Conservation (phyloP, 2,888 invertebrate species). For the Drosophila macrospina region DNA sequence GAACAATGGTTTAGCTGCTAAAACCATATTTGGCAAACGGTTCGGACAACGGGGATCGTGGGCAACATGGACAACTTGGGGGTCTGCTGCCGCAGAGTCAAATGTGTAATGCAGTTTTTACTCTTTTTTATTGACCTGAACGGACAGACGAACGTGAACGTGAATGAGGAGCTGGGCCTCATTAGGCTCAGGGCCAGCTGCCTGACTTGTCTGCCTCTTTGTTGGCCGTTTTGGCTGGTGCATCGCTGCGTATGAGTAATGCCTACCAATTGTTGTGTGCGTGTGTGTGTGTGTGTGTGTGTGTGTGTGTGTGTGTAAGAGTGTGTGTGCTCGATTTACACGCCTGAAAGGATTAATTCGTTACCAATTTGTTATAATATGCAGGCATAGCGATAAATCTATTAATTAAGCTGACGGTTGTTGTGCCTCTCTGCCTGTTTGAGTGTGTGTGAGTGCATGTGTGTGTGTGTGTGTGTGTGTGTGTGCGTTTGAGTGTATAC, state of each 20-base stretch:
- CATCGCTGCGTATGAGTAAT: slow-evolving; percentile 74
- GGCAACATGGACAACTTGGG: slow-evolving; percentile 29
- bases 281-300: slow-evolving; percentile 5
- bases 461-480: slow-evolving; percentile 4
- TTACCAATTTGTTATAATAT: slow-evolving; percentile 84
- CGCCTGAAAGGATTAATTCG: slow-evolving; percentile 84
- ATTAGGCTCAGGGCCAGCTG: slow-evolving; percentile 33
- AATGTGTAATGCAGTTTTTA: slow-evolving; percentile 74
- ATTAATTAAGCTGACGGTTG: slow-evolving; percentile 83
- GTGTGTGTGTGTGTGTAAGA: slow-evolving; percentile 7
- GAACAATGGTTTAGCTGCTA: slow-evolving; percentile 52
- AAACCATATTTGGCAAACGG: slow-evolving; percentile 64
- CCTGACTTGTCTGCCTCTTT: background rate
- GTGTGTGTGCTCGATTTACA: slow-evolving; percentile 67
- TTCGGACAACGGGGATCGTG: slow-evolving; percentile 23
- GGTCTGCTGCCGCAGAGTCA: slow-evolving; percentile 16
- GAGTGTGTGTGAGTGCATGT: slow-evolving; percentile 1
- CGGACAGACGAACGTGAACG: slow-evolving; percentile 19
- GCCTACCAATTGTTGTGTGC: slow-evolving; percentile 21
- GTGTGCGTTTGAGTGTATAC: slow-evolving; percentile 15
- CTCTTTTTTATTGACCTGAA: slow-evolving; percentile 79
- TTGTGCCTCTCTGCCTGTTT: slow-evolving; percentile 44
- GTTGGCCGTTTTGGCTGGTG: slow-evolving; percentile 19
- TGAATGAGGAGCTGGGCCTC: slow-evolving; percentile 32
- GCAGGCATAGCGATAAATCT: slow-evolving; percentile 83